Conservation (phyloP, 35 echinoderm and acorn worm species). For the Chiridota heheva region DNA sequence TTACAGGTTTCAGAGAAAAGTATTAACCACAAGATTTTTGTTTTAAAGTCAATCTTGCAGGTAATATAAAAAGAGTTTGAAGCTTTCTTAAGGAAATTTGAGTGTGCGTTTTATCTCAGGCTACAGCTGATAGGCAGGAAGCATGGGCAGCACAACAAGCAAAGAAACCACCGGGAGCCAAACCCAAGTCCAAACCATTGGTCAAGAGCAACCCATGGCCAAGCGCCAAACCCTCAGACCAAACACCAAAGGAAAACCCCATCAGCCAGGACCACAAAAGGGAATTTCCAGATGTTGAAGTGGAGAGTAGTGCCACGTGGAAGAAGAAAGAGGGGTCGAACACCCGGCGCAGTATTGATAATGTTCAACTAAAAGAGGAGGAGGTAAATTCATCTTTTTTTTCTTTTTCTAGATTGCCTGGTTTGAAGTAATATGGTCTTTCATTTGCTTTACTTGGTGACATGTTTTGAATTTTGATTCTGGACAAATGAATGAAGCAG, state of each 20-base stretch:
- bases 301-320: conserved; percentile 63
- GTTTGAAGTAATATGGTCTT: too few relatives aligned
- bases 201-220: conserved; percentile 37
- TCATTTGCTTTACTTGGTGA: too few relatives aligned
- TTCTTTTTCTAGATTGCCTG: too few relatives aligned
- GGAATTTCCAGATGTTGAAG: conserved; percentile 84
- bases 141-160: conserved; percentile 29
- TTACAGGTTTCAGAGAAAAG: too few relatives aligned
- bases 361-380: conserved; percentile 87
- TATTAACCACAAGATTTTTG: too few relatives aligned
- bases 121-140: conserved; percentile 42
- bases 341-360: conserved; percentile 88
- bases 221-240: conserved; percentile 45
- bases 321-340: conserved; percentile 54
- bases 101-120: neutral
- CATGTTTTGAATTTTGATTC: too few relatives aligned
- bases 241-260: conserved; percentile 66
- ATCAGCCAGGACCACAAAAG: conserved; percentile 70
- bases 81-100: neutral
- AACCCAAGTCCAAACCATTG: conserved; percentile 36
- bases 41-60: neutral
- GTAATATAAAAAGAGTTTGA: neutral
- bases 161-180: conserved; percentile 27
- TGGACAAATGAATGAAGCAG: too few relatives aligned
- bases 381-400: conserved; percentile 46